phyloP scores from a whole-genome alignment of 2,797 vertebrate genomes.

The Sebastes melanostomus region DNA sequence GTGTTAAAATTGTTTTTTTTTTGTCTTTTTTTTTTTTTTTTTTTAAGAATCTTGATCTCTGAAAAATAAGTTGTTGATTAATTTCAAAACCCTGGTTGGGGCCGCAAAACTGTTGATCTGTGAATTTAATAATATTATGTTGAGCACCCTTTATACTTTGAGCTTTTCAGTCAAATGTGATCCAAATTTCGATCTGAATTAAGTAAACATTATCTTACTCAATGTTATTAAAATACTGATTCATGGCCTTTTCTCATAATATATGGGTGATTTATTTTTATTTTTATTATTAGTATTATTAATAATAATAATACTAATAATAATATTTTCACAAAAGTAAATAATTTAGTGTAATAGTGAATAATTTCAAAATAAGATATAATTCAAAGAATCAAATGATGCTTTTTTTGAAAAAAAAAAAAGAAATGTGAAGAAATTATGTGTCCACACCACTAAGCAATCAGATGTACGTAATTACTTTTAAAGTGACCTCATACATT shows the following conservation, averaged over 20 bases:
- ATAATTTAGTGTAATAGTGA: not conserved
- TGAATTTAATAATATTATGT: not conserved
- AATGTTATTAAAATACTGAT: not conserved
- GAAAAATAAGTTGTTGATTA: not conserved
- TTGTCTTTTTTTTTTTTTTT: too few relatives aligned
- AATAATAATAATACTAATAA: too few relatives aligned
- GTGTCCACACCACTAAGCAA: not conserved
- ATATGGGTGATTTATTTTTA: too few relatives aligned
- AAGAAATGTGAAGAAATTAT: not conserved
- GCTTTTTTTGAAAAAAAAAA: not conserved
- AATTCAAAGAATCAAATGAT: not conserved
- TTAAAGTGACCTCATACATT: not conserved
- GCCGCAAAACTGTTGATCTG: not conserved
- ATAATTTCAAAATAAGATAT: not conserved
- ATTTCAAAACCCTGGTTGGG: not conserved
- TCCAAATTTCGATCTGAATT: not conserved
- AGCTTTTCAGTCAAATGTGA: not conserved
- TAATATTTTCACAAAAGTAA: not conserved
- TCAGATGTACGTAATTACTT: not conserved
- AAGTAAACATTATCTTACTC: not conserved
- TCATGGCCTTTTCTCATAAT: not conserved
- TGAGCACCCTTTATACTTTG: not conserved
- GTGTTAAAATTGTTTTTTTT: not conserved
- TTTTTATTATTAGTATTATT: too few relatives aligned
- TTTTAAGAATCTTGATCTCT: not conserved